Conservation (phyloP, 2,113 vertebrate genomes). For the Cyprinodon brontotheroides region DNA sequence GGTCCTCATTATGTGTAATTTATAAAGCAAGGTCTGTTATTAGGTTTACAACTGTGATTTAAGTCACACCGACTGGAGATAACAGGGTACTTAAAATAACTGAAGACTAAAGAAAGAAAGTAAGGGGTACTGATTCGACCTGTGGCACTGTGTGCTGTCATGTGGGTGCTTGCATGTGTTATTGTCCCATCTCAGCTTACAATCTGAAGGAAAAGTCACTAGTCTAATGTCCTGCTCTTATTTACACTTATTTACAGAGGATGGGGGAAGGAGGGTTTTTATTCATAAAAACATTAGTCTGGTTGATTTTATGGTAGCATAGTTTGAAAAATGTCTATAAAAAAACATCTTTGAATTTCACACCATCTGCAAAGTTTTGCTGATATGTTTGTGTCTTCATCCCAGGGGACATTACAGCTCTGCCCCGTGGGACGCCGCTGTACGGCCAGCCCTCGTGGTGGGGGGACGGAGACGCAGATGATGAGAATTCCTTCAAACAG, state of each 20-base stretch:
- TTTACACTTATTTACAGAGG: slow-evolving; percentile 9
- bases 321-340: slow-evolving; percentile 4
- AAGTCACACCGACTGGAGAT: slow-evolving; percentile 7
- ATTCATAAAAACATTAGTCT: slow-evolving; percentile 21
- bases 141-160: neutral
- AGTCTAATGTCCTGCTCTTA: slow-evolving; percentile 30
- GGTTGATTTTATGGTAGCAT: slow-evolving; percentile 21
- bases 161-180: neutral
- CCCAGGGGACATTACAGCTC: slow-evolving; percentile 83
- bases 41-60: slow-evolving; percentile 38
- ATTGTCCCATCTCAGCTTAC: slow-evolving; percentile 11
- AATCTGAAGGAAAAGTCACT: slow-evolving; percentile 2
- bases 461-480: slow-evolving; percentile 94
- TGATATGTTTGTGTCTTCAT: slow-evolving; percentile 27
- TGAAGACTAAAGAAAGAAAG: neutral
- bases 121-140: neutral
- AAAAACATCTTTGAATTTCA: neutral
- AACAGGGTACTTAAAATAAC: slow-evolving; percentile 6
- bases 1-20: slow-evolving; percentile 11
- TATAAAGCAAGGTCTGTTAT: slow-evolving; percentile 41
- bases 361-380: neutral
- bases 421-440: slow-evolving; percentile 93
- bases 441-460: slow-evolving; percentile 99
- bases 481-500: slow-evolving; percentile 88
- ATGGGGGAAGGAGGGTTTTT: slow-evolving; percentile 3